Base-by-base conservation (phyloP, 2,888 invertebrate genomes). In the Cantharis nigra region DNA sequence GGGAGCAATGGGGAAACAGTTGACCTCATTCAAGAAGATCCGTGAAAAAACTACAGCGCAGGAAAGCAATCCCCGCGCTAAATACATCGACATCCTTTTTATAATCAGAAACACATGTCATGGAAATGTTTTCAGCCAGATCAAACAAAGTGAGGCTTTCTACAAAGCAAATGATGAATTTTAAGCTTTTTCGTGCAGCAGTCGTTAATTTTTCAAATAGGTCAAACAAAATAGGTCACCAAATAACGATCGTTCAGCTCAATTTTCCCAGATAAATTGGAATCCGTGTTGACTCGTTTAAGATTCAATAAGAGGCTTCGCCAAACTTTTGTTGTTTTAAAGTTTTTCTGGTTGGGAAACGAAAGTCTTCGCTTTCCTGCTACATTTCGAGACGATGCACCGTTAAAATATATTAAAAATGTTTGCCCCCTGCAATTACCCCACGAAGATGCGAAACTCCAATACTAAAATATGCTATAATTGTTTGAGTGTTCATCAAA, bases 1-100 rank as follows among this genome's bases (percentile, higher is more conserved):
- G 77, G 77, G 77, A 77, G 81, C 77, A 77, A 71, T 77, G 71
- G 70, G 67, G 76, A 76, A 80, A 80, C 80, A 78, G 80, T 80
- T 81, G 80, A 81, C 81, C 81, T 80, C 78, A 76, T 78, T 81
- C 70, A 9, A 63, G 26, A n/a, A 63, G 71, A 11, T 63, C 49
- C 63, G 63, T 63, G 14, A 11, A 71, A 63, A 71, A 71, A 71
- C 26, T 63, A 71, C 62, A 23, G 71, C 26, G 14, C 14, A 69
- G 16, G 28, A 69, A 49, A 28, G 33, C 18, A 69, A 69, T 28
- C 69, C 16, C 28, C 14, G 2, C 14, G 2, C 14, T 69, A 14
- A 9, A n/a, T 11, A 26, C 18, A 23, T 23, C 28, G 63, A 72
- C 72, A 49, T 49, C 49, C n/a, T 49, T 49, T 49, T 49, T 49